Evolutionary conservation across 2,113 vertebrate genomes (phyloP), one percentile per base, ranked within the genome.

Genomic region (Apistogramma diplotaenia): DNA sequence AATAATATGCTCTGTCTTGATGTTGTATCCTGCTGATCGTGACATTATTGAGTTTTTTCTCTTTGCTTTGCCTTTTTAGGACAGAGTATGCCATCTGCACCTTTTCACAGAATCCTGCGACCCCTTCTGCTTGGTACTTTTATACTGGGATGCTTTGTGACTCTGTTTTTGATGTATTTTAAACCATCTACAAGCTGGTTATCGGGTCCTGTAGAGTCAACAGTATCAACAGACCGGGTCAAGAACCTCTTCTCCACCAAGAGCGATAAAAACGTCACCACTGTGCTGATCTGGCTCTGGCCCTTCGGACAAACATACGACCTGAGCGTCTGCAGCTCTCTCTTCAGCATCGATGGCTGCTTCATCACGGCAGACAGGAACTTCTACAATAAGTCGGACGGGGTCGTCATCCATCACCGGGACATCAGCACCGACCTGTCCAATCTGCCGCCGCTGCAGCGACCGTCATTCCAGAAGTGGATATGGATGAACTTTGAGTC

Each of bases 401-500:
- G 97, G 0, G 96, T 99, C 58, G 92, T 99, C 84, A 97, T 99
- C 72, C 98, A 99, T 23, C 97, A 99, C 91, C 92, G 97, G 6
- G 98, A 99, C 85, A 98, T 99, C 33, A 97, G 92, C 76, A 94
- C 96, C 80, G 97, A 99, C 91, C 93, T 98, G 80, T 96, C 97
- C 73, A 99, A 99, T 86, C 95, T 99, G 94, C 98, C 98, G 23
- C 96, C 96, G 31, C 76, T 96, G 21, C 93, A 95, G 67, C 96
- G 97, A 54, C 98, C 98, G 21, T 95, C 96, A 0, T 97, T 99
- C 91, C 98, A 99, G 94, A 99, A 98, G 88, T 99, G 98, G 98
- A 94, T 99, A 89, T 99, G 98, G 98, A 99, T 99, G 98, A 99
- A 99, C 90, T 87, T 99, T 57, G 98, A 99, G 92, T 99, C 98